Evolutionary conservation across 2,888 invertebrate species (phyloP).

Genomic region (Drosophila incognita): DNA sequence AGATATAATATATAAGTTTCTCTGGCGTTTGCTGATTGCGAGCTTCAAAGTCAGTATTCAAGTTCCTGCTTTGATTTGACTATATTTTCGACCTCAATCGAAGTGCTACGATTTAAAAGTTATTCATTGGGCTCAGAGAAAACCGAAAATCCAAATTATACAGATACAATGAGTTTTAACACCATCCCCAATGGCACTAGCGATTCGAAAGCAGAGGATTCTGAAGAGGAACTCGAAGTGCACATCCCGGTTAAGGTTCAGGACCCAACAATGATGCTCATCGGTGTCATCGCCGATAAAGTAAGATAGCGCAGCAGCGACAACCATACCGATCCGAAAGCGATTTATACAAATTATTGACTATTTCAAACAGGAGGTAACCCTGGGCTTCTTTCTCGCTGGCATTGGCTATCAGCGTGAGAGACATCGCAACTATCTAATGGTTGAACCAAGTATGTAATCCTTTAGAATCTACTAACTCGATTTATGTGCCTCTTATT

Average conservation of each 20-base stretch:
- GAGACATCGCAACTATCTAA: slow-evolving; percentile 52
- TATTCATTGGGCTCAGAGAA: background rate
- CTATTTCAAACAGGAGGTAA: slow-evolving; percentile 46
- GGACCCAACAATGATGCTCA: slow-evolving; percentile 37
- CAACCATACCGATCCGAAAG: background rate
- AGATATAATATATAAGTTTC: background rate
- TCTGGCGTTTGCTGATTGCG: background rate
- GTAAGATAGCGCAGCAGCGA: slow-evolving; percentile 23
- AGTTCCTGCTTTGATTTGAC: background rate
- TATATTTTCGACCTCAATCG: background rate
- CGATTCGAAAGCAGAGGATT: background rate
- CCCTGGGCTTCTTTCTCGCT: slow-evolving; percentile 55
- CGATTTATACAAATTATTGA: background rate
- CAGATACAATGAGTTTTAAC: slow-evolving; percentile 30
- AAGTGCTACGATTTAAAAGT: slow-evolving; percentile 6
- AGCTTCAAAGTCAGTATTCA: background rate
- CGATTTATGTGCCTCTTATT: background rate
- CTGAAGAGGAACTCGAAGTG: background rate
- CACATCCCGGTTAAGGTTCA: background rate
- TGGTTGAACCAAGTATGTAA: slow-evolving; percentile 47
- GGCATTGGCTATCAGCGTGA: slow-evolving; percentile 61
- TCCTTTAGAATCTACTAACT: background rate
- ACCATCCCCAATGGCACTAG: background rate
- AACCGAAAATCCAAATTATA: slow-evolving; percentile 6
- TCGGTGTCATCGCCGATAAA: slow-evolving; percentile 56